Conservation (phyloP, 2,797 vertebrate genomes). For the Crocodylus rhombifer region DNA sequence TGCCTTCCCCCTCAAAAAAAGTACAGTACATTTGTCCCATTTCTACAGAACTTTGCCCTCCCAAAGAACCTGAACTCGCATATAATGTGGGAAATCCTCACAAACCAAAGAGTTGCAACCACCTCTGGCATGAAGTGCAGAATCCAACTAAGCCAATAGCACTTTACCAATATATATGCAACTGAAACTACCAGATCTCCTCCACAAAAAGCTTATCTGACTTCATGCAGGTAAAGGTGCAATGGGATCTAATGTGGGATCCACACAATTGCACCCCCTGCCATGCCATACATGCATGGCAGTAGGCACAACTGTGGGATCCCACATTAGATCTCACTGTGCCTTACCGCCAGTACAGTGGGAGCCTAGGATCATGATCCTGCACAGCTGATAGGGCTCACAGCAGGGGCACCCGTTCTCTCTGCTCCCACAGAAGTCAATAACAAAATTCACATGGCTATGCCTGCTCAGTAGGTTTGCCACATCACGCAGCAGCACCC, state of each 20-base stretch:
- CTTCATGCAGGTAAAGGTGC: neutral
- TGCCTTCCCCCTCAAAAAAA: neutral
- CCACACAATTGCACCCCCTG: too few relatives aligned
- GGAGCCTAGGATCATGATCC: too few relatives aligned
- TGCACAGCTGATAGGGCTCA: too few relatives aligned
- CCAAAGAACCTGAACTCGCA: neutral
- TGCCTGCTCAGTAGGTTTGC: too few relatives aligned
- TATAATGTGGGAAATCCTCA: neutral
- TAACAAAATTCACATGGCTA: neutral
- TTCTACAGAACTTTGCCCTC: neutral
- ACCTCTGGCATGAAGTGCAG: neutral
- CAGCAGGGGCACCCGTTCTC: too few relatives aligned
- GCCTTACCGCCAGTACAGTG: too few relatives aligned
- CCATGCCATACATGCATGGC: too few relatives aligned
- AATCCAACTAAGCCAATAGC: neutral
- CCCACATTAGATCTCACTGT: too few relatives aligned
- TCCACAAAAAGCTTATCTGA: neutral
- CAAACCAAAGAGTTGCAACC: neutral
- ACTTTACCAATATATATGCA: too few relatives aligned
- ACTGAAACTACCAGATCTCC: neutral
- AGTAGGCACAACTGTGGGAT: too few relatives aligned
- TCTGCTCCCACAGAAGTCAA: neutral
- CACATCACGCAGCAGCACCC: too few relatives aligned
- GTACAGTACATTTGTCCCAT: neutral
- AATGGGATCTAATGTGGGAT: too few relatives aligned